These are phyloP conservation scores for Laterallus jamaicensis DNA, from an alignment of 2,113 vertebrate genomes.

Conservation along the genomic window DNA sequence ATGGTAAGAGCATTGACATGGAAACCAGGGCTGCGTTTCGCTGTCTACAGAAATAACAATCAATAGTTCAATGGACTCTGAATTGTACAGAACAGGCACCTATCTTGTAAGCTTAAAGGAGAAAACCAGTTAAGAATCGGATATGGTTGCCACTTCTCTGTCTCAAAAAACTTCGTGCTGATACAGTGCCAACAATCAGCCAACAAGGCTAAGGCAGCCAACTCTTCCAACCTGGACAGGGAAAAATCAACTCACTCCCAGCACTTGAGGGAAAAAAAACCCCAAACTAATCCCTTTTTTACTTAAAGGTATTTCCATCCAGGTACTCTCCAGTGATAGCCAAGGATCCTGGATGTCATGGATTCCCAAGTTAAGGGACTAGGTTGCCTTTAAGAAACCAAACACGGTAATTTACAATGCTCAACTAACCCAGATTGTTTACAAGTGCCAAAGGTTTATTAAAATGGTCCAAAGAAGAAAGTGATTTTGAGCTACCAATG, in stretches of 20 bases:
- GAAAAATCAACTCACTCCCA: neutral
- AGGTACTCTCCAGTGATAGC: neutral
- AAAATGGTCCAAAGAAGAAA: neutral
- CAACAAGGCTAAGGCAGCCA: neutral
- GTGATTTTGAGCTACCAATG: neutral
- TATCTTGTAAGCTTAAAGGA: neutral
- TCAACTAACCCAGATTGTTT: neutral
- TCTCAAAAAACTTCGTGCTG: neutral
- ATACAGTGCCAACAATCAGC: neutral
- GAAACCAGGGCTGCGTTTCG: neutral
- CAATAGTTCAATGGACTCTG: neutral
- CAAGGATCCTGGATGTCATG: neutral
- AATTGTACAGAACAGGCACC: neutral
- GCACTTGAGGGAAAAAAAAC: neutral
- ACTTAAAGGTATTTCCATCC: neutral
- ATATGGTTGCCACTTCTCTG: neutral
- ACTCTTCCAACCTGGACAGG: neutral
- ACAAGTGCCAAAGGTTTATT: neutral
- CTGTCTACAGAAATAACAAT: accelerated
- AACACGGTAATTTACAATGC: neutral
- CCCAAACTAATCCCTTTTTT: neutral
- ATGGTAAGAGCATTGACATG: neutral
- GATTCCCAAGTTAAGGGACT: neutral
- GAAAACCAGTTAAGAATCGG: neutral
- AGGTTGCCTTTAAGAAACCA: neutral